These are phyloP conservation scores for Lytechinus pictus DNA, from an alignment of 35 echinoderm and acorn worm genomes.

Conservation along the genomic window DNA sequence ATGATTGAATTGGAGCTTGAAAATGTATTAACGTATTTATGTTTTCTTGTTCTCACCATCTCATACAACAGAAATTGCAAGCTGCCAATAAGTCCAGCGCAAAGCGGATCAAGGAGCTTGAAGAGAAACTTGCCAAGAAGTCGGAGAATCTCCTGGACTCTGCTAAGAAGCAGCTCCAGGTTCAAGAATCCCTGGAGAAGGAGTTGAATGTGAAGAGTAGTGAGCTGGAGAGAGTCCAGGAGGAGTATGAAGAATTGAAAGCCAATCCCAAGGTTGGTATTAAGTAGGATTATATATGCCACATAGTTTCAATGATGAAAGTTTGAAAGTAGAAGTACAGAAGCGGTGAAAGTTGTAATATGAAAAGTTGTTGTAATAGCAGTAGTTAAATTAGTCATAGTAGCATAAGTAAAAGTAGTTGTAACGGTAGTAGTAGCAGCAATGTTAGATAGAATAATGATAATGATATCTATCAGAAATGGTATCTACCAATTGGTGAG, in stretches of 20 bases:
- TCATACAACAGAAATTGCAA: slow-evolving; percentile 60
- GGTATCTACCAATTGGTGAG: too few relatives aligned
- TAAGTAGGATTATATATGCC: not conserved
- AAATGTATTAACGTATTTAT: not conserved
- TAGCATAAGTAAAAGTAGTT: too few relatives aligned
- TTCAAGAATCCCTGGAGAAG: slow-evolving; percentile 46
- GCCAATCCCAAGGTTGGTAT: slow-evolving; percentile 84
- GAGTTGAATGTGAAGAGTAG: slow-evolving; percentile 56
- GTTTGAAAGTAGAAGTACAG: too few relatives aligned
- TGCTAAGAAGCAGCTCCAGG: slow-evolving; percentile 51
- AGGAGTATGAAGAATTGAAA: slow-evolving; percentile 75
- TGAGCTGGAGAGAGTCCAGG: slow-evolving; percentile 60
- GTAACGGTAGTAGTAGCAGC: too few relatives aligned
- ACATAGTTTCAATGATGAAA: too few relatives aligned
- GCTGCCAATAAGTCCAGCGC: slow-evolving; percentile 44
- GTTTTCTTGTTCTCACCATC: not conserved
- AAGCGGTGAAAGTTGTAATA: too few relatives aligned
- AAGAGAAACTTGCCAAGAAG: slow-evolving; percentile 33
- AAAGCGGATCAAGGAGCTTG: slow-evolving; percentile 60
- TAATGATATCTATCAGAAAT: too few relatives aligned
- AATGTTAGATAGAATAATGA: too few relatives aligned
- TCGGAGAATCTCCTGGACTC: slow-evolving; percentile 63
- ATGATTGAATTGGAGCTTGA: not conserved
- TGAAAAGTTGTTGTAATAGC: too few relatives aligned
- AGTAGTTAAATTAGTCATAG: too few relatives aligned